Evolutionary conservation across 2,113 vertebrate genomes (phyloP).

Genomic region (Scartelaos histophorus): DNA sequence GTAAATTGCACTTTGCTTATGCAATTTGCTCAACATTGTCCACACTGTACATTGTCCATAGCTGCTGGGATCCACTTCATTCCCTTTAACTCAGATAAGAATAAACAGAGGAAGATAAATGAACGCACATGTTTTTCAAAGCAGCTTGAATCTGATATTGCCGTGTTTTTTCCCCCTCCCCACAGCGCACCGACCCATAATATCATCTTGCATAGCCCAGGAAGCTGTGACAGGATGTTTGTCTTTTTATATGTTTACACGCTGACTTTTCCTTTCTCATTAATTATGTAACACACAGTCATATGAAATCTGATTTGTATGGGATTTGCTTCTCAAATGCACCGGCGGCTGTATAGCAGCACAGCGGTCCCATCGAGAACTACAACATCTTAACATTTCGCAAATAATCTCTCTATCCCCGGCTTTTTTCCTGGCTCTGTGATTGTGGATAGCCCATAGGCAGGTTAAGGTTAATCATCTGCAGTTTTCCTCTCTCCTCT

Average conservation of each 20-base stretch:
- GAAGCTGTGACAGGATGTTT: slow-evolving; percentile 6
- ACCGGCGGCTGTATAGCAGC: background rate
- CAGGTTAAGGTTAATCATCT: slow-evolving; percentile 72
- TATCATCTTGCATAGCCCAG: slow-evolving; percentile 14
- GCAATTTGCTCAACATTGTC: too few species aligned
- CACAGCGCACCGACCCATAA: slow-evolving; percentile 1
- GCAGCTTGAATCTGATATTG: slow-evolving; percentile 22
- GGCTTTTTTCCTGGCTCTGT: slow-evolving; percentile 29
- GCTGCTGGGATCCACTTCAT: background rate
- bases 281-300: slow-evolving; percentile 35
- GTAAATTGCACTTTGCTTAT: too few species aligned
- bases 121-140: background rate
- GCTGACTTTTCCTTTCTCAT: slow-evolving; percentile 18
- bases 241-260: slow-evolving; percentile 23
- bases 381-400: slow-evolving; percentile 15
- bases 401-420: slow-evolving; percentile 30
- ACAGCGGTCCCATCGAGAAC: slow-evolving; percentile 5
- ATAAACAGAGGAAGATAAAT: background rate
- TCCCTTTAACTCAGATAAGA: background rate
- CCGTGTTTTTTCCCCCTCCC: background rate
- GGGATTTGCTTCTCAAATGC: slow-evolving; percentile 13
- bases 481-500: slow-evolving; percentile 37
- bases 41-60: background rate
- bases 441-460: slow-evolving; percentile 46
- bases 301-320: slow-evolving; percentile 17